Evolutionary conservation across 2,888 invertebrate species (phyloP).

Genomic region (Geotrupes spiniger): DNA sequence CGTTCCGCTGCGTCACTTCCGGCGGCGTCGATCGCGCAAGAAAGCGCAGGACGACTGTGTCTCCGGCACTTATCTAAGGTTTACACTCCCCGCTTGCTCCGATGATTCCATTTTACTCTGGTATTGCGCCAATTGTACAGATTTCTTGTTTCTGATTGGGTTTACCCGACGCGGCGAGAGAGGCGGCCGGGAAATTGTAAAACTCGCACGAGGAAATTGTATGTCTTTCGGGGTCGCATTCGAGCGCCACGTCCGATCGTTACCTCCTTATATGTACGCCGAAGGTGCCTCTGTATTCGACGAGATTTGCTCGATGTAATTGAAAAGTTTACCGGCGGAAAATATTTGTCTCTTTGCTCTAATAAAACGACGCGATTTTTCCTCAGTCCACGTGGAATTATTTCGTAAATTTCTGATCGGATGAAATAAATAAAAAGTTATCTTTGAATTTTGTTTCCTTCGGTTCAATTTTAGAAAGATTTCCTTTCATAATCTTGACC

Average conservation of each 20-base stretch:
- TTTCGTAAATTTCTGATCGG: too few relatives aligned
- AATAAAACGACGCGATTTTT: conserved; percentile 5
- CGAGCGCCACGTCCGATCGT: too few relatives aligned
- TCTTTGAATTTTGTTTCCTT: too few relatives aligned
- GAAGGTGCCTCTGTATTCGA: too few relatives aligned
- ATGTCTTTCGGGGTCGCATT: too few relatives aligned
- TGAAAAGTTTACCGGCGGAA: too few relatives aligned
- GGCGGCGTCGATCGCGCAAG: conserved; percentile 24
- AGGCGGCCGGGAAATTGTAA: conserved; percentile 4
- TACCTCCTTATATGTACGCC: too few relatives aligned
- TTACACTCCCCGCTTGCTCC: conserved; percentile 31
- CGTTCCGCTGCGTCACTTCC: background rate
- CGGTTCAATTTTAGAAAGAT: too few relatives aligned
- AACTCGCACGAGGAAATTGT: background rate
- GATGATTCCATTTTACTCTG: conserved; percentile 34
- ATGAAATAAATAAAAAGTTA: too few relatives aligned
- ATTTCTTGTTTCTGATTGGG: conserved; percentile 40
- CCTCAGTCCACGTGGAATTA: background rate
- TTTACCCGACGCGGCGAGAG: conserved; percentile 17
- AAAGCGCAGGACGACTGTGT: conserved; percentile 25
- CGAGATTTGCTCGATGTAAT: too few relatives aligned
- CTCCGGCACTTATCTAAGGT: conserved; percentile 35
- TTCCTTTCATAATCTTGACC: too few relatives aligned
- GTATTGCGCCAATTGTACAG: conserved; percentile 39
- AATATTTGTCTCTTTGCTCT: too few relatives aligned